Evolutionary conservation across 2,888 invertebrate genomes (phyloP).

Genomic region (Drosophila acutilabella): DNA sequence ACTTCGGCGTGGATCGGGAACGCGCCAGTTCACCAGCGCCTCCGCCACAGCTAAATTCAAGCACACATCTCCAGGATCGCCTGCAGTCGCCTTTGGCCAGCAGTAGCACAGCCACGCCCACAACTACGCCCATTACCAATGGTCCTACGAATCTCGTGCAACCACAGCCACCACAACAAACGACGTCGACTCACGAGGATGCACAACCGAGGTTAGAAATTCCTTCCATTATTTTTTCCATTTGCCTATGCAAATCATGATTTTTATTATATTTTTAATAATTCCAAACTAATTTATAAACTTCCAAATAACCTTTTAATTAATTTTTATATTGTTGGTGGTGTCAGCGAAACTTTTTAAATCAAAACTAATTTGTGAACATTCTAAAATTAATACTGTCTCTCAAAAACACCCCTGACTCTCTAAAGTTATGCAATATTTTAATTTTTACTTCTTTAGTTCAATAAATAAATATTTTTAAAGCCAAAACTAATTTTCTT

Average conservation of each 20-base stretch:
- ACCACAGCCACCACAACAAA: conserved; percentile 63
- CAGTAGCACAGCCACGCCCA: conserved; percentile 63
- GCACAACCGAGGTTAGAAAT: conserved; percentile 86
- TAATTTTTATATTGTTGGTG: neutral
- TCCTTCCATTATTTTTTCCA: conserved; percentile 31
- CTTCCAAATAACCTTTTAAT: neutral
- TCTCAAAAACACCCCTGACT: too few relatives aligned
- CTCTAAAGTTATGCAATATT: too few relatives aligned
- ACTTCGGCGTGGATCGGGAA: conserved; percentile 91
- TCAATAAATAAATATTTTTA: too few relatives aligned
- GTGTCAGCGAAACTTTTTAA: neutral
- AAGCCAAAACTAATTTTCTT: too few relatives aligned
- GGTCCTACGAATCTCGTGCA: conserved; percentile 44
- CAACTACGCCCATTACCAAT: conserved; percentile 61
- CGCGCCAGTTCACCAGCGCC: conserved; percentile 90
- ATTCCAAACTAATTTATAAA: too few relatives aligned
- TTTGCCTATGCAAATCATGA: neutral
- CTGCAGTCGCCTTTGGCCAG: conserved; percentile 84
- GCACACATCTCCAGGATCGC: conserved; percentile 84
- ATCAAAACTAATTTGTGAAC: too few relatives aligned
- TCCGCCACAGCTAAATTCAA: conserved; percentile 61
- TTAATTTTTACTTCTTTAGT: too few relatives aligned
- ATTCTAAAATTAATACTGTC: too few relatives aligned
- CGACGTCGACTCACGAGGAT: conserved; percentile 84
- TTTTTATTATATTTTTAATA: too few relatives aligned